Evolutionary conservation across 2,888 invertebrate genomes (phyloP).

Genomic region (Ormyrus pomaceus): DNA sequence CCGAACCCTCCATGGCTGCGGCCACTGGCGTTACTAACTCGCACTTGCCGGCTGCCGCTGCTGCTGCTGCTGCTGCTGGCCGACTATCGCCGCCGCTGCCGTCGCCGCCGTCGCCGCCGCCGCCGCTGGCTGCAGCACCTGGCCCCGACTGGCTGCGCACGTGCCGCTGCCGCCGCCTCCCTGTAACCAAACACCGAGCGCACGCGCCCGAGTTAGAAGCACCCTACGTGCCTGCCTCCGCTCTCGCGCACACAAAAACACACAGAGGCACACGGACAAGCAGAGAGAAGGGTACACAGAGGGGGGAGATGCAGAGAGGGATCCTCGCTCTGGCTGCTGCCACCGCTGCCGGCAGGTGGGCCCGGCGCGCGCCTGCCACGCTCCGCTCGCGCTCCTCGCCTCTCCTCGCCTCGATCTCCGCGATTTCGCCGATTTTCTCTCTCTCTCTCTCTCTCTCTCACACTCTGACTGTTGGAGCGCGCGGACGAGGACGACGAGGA

Average conservation of each 20-base stretch:
- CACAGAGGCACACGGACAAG: too few relatives aligned
- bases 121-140: constrained; percentile 61
- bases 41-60: constrained; percentile 17
- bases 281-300: neutral
- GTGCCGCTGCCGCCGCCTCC: constrained; percentile 72
- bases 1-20: constrained; percentile 34
- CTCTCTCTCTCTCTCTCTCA: too few relatives aligned
- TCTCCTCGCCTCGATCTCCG: neutral
- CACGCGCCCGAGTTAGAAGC: constrained; percentile 51
- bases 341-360: constrained; percentile 39
- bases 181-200: constrained; percentile 69
- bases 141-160: constrained; percentile 67
- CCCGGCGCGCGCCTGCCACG: constrained; percentile 45
- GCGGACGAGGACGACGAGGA: too few relatives aligned
- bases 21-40: constrained; percentile 7
- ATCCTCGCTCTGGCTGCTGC: neutral
- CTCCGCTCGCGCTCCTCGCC: constrained; percentile 18
- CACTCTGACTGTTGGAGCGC: too few relatives aligned
- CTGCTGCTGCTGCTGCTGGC: constrained; percentile 31
- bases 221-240: too few relatives aligned
- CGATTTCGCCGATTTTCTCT: too few relatives aligned
- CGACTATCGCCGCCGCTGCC: constrained; percentile 64
- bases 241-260: too few relatives aligned
- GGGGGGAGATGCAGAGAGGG: too few relatives aligned
- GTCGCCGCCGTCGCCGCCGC: constrained; percentile 40